Conservation (phyloP, 2,797 vertebrate genomes). For the Xiphorhynchus erythropygius region DNA sequence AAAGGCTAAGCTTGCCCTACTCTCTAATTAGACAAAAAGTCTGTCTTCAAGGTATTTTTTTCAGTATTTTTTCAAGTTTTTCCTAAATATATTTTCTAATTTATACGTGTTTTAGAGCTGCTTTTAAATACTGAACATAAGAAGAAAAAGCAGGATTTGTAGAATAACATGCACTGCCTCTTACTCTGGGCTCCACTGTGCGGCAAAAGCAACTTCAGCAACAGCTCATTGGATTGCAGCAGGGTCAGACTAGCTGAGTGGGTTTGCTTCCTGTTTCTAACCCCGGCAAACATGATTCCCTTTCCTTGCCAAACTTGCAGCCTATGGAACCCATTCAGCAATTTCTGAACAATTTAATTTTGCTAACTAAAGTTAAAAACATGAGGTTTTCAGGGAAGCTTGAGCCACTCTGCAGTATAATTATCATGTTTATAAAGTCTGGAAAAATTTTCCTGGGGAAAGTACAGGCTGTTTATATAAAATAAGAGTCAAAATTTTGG, state of each 20-base stretch:
- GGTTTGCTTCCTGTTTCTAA: not conserved
- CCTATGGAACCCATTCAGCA: not conserved
- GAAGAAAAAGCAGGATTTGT: not conserved
- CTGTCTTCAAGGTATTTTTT: not conserved
- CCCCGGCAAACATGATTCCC: not conserved
- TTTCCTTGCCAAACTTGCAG: not conserved
- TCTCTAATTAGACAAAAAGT: not conserved
- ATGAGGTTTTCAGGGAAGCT: not conserved
- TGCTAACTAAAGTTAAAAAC: not conserved
- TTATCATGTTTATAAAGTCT: not conserved
- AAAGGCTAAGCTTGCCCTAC: not conserved
- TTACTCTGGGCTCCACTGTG: not conserved
- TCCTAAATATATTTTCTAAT: not conserved
- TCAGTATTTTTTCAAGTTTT: not conserved
- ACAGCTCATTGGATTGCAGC: not conserved
- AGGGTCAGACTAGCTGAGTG: not conserved
- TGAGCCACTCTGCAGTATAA: not conserved
- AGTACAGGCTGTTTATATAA: not conserved
- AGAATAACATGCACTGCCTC: not conserved
- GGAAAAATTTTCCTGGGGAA: not conserved
- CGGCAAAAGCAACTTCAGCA: not conserved
- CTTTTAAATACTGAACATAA: not conserved
- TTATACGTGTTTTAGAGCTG: not conserved
- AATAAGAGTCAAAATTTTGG: not conserved
- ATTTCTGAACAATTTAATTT: not conserved